phyloP scores from a whole-genome alignment of 2,797 vertebrate species.

The Lacerta bilineata region DNA sequence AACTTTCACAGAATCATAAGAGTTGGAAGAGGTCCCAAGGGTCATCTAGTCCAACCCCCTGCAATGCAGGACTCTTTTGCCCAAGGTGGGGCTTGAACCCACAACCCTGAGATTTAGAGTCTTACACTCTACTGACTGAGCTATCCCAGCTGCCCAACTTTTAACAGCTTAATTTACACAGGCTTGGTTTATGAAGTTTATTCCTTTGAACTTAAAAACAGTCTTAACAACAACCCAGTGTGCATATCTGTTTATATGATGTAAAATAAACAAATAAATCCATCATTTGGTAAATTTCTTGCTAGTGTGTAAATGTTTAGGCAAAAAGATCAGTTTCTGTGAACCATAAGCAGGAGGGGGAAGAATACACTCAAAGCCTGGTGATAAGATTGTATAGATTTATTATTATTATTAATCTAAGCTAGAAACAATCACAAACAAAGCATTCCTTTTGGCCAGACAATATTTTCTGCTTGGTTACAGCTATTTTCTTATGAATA shows the following conservation, averaged over 20 bases:
- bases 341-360: not conserved
- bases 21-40: too few relatives aligned
- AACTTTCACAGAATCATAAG: too few relatives aligned
- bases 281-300: not conserved
- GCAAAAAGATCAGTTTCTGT: not conserved
- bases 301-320: not conserved
- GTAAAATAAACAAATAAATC: not conserved
- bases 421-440: conserved; percentile 1
- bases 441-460: not conserved
- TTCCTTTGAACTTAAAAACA: too few relatives aligned
- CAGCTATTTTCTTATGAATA: not conserved
- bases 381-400: not conserved
- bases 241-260: conserved; percentile 10
- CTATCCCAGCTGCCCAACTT: too few relatives aligned
- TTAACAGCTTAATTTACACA: too few relatives aligned
- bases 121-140: too few relatives aligned
- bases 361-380: conserved; percentile 33
- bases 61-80: too few relatives aligned
- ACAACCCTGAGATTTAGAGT: too few relatives aligned
- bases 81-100: too few relatives aligned
- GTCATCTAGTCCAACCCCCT: too few relatives aligned
- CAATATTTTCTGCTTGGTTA: conserved; percentile 39
- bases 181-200: too few relatives aligned
- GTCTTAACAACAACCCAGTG: not conserved
- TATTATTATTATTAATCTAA: not conserved